phyloP scores from a whole-genome alignment of 2,888 invertebrate genomes.

The Aleiodes testaceus region DNA sequence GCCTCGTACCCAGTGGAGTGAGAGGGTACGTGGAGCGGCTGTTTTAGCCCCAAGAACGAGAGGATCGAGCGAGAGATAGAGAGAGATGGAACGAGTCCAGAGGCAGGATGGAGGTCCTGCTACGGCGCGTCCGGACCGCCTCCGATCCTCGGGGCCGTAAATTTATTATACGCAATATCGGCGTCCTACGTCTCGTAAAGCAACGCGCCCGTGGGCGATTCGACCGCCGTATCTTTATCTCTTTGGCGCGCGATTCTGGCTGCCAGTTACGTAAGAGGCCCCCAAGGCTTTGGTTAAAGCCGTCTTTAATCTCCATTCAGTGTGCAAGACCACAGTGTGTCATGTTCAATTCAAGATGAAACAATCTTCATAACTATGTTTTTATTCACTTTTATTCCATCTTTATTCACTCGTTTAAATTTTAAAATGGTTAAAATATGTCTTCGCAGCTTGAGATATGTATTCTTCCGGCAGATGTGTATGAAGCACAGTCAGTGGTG shows the following conservation, averaged over 20 bases:
- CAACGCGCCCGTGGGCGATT: conserved; percentile 44
- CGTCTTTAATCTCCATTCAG: conserved; percentile 47
- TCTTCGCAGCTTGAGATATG: too few relatives aligned
- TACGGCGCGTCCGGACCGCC: conserved; percentile 46
- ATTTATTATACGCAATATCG: conserved; percentile 56
- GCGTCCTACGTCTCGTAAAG: conserved; percentile 49
- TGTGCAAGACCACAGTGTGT: conserved; percentile 33
- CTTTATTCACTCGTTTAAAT: conserved; percentile 1
- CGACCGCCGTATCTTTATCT: conserved; percentile 47
- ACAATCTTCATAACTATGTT: conserved; percentile 37
- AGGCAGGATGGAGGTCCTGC: conserved; percentile 33
- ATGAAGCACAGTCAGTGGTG: not conserved
- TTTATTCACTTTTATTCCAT: conserved; percentile 43
- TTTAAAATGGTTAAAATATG: not conserved
- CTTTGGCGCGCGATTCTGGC: conserved; percentile 45
- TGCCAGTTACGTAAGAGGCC: conserved; percentile 51
- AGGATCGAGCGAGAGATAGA: conserved; percentile 22
- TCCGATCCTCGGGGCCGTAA: conserved; percentile 51
- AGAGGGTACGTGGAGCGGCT: conserved; percentile 1
- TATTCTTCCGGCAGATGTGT: conserved; percentile 27
- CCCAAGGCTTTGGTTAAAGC: conserved; percentile 39
- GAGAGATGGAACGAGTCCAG: conserved; percentile 25
- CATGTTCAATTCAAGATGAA: conserved; percentile 50
- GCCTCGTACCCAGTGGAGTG: conserved; percentile 7
- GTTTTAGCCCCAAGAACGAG: conserved; percentile 7